A percentile compares a stretch with the other conserved stretches of the same genome.
These are phyloP conservation scores for Drosophila kanapiae DNA, from an alignment of 1,140 invertebrate species.

Conservation along the genomic window DNA sequence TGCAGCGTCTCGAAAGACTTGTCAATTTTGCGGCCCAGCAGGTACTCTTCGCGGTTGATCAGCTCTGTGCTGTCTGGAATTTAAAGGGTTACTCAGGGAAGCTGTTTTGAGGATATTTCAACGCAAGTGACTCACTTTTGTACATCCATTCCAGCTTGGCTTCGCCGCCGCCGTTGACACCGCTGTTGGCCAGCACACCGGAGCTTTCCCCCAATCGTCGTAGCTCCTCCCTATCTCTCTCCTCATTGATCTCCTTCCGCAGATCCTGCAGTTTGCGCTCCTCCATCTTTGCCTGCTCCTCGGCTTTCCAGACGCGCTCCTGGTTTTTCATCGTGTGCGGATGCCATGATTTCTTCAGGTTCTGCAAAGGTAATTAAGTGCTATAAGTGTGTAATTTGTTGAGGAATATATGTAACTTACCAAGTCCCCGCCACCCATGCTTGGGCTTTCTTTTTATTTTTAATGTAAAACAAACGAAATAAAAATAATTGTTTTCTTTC, in stretches of 20 bases:
- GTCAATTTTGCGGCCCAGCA: constrained; percentile 94
- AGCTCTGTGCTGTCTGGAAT: constrained; percentile 65
- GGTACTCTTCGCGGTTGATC: constrained; percentile 94
- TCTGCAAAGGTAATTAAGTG: constrained; percentile 85
- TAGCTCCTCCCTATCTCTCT: constrained; percentile 89
- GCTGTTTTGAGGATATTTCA: not conserved
- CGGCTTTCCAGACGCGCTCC: constrained; percentile 92
- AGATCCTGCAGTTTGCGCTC: constrained; percentile 90
- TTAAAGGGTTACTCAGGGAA: not conserved
- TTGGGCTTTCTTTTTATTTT: constrained; percentile 1
- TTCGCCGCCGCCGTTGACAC: constrained; percentile 85
- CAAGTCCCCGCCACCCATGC: constrained; percentile 87
- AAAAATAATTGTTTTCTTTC: constrained; percentile 33
- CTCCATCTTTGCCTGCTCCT: constrained; percentile 90
- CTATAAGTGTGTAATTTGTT: not conserved
- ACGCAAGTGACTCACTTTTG: constrained; percentile 86
- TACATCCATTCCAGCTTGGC: constrained; percentile 97
- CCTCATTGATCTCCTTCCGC: constrained; percentile 89
- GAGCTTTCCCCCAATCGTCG: constrained; percentile 88
- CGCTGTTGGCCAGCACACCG: constrained; percentile 86
- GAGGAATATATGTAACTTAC: constrained; percentile 76
- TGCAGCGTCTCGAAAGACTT: constrained; percentile 91
- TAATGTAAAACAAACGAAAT: constrained; percentile 7
- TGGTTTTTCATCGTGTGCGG: constrained; percentile 92
- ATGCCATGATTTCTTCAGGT: constrained; percentile 93